Percentiles rank a stretch among this genome's conserved stretches.
These are phyloP conservation scores for Sibirionetta formosa DNA, from an alignment of 2,797 vertebrate species.

Conservation along the genomic window DNA sequence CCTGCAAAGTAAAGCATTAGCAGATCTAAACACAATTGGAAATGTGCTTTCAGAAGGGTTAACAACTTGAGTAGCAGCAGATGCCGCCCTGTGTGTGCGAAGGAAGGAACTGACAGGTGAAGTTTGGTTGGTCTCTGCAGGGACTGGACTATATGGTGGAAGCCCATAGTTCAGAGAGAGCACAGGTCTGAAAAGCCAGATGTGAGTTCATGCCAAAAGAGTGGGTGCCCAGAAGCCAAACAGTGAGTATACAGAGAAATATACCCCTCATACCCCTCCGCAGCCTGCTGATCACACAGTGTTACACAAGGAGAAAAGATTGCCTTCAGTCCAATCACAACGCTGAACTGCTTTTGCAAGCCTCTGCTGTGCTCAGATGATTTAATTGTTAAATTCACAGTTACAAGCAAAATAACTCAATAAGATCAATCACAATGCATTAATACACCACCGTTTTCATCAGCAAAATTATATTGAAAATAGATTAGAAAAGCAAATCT, in stretches of 20 bases:
- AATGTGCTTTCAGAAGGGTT: background rate
- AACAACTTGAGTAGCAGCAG: background rate
- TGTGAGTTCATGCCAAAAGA: background rate
- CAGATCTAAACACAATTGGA: background rate
- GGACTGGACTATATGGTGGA: background rate
- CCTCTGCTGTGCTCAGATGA: background rate
- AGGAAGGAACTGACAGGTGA: background rate
- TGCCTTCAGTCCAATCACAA: background rate
- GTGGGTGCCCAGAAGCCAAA: background rate
- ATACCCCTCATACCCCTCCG: background rate
- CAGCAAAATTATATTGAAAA: background rate
- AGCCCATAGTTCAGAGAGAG: background rate
- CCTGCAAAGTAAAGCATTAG: background rate
- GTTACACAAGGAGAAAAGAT: background rate
- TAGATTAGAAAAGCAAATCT: background rate
- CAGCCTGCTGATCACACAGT: background rate
- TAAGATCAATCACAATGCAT: background rate
- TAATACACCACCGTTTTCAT: background rate
- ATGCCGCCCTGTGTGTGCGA: background rate
- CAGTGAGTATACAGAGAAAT: background rate
- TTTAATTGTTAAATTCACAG: background rate
- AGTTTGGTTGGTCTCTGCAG: background rate
- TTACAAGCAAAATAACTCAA: background rate
- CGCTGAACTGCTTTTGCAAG: background rate
- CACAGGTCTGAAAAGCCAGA: background rate